Evolutionary conservation across 2,113 vertebrate genomes (phyloP).

Genomic region (Salvelinus alpinus): DNA sequence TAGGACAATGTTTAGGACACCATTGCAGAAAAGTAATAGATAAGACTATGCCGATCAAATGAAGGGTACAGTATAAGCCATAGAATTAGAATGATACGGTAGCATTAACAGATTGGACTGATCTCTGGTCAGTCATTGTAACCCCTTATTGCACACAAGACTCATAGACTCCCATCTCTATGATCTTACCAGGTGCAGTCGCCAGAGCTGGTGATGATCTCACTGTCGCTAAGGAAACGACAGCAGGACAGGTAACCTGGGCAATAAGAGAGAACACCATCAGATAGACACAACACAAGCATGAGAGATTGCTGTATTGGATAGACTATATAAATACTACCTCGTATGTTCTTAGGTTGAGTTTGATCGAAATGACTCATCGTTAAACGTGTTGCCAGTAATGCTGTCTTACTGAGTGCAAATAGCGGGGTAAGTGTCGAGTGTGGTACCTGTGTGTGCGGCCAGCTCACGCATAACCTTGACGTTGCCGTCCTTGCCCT

Average conservation of each 20-base stretch:
- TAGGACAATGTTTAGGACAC: background rate
- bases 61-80: too few relatives aligned
- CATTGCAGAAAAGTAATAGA: background rate
- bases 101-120: too few relatives aligned
- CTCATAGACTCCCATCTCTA: background rate
- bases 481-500: constrained; percentile 91
- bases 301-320: background rate
- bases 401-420: too few relatives aligned
- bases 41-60: background rate
- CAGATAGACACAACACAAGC: background rate
- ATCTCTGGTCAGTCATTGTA: too few relatives aligned
- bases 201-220: constrained; percentile 96
- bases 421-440: background rate
- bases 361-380: background rate
- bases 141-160: too few relatives aligned
- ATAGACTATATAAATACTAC: background rate
- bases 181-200: constrained; percentile 92
- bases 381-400: background rate
- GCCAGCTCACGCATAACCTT: constrained; percentile 96
- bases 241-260: constrained; percentile 97
- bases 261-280: constrained; percentile 23
- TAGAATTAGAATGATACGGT: too few relatives aligned
- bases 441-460: constrained; percentile 84
- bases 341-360: background rate
- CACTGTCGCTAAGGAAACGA: constrained; percentile 93